Base-by-base conservation (phyloP, 2,888 invertebrate genomes). In the Heliconius ismenius region DNA sequence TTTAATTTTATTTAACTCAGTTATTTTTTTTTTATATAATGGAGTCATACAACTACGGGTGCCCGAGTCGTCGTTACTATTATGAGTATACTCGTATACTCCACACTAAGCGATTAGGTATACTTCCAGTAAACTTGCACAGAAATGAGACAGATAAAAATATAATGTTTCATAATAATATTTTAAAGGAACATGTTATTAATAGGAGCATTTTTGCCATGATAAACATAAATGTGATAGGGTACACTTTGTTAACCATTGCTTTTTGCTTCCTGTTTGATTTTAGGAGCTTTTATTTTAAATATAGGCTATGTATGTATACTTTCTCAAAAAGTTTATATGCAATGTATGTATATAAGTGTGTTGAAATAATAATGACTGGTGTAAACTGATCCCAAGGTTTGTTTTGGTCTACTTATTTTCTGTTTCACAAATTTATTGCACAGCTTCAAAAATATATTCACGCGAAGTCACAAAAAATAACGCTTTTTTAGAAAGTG, bases 341-440 rank as follows among this genome's bases (percentile, higher is more conserved):
- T 72, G n/a, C n/a, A 39, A 58, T 62, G 26, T 39, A 11, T 39
- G 24, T 72, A 60, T 36, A 32, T 15, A 69, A 79, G 74, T 80
- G 18, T 63, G 85, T 75, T 84, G 32, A 74, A 65, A 49, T 58
- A n/a, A 62, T 21, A 10, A 73, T 26, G 36, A 62, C 6, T 21
- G 32, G 32, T 39, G 18, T 90, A 89, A 91, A 90, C 92, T 92
- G 92, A 92, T 92, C 92, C 91, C 88, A 84, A 82, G 68, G 62
- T 74, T 68, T 72, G 63, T 68, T 72, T 32, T 36, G 26, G 7
- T 67, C n/a, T 18, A 36, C 9, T n/a, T 10, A 36, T n/a, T 24
- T 58, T 58, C 10, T 36, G 15, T 4, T 73, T 43, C 28, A 63
- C 18, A 73, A 39, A 18, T 73, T 43, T 26, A 73, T 73, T 26